Percentiles rank a stretch among this genome's conserved stretches.
These are phyloP conservation scores for Paramormyrops hopkinsi DNA, from an alignment of 2,797 vertebrate genomes.

Conservation along the genomic window DNA sequence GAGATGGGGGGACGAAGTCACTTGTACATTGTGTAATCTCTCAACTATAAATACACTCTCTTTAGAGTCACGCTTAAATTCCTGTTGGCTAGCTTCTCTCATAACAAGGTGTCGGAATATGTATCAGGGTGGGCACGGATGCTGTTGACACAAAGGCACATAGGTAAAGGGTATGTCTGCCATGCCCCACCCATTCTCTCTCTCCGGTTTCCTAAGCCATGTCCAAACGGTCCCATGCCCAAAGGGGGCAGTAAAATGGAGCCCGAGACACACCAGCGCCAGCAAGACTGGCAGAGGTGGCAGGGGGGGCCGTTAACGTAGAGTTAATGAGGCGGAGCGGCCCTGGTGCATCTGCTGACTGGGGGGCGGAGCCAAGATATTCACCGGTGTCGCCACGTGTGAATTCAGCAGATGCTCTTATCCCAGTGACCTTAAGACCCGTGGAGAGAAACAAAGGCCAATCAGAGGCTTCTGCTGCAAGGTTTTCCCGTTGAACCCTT, in stretches of 20 bases:
- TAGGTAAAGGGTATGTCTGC: background rate
- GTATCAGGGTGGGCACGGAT: background rate
- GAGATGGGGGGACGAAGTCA: background rate
- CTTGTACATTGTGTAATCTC: constrained; percentile 10
- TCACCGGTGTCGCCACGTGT: background rate
- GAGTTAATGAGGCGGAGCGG: background rate
- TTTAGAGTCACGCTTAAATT: background rate
- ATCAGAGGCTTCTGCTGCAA: background rate
- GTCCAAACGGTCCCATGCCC: background rate
- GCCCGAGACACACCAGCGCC: background rate
- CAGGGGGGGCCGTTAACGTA: background rate
- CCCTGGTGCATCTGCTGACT: background rate
- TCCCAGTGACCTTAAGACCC: background rate
- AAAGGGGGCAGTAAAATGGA: background rate
- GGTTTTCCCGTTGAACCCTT: background rate
- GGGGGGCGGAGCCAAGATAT: background rate
- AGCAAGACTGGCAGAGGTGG: background rate
- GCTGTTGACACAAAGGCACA: background rate
- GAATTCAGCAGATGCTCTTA: background rate
- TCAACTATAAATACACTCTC: constrained; percentile 7
- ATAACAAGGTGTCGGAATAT: background rate
- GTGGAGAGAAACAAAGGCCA: background rate
- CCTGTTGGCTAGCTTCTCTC: background rate
- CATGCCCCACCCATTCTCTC: background rate
- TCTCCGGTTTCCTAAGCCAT: background rate